Evolutionary conservation across 35 echinoderm and acorn worm genomes (phyloP).

Genomic region (Heliocidaris erythrogramma): DNA sequence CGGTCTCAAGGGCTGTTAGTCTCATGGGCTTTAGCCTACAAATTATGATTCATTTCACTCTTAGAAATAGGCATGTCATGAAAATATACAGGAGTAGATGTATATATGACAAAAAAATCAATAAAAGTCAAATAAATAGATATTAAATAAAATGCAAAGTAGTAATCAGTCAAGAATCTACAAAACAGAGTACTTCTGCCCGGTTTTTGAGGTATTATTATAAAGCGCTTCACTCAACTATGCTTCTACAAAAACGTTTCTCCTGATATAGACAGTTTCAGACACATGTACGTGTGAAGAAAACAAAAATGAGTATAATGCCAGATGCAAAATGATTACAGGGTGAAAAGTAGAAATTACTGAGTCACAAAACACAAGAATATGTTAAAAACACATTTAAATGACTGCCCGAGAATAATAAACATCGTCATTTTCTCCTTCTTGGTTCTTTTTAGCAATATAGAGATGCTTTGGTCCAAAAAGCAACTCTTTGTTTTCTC

Average conservation of each 20-base stretch:
- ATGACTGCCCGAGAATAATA: not conserved
- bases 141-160: not conserved
- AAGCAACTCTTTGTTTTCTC: not conserved
- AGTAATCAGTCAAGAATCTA: not conserved
- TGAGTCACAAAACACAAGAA: not conserved
- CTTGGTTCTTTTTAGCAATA: not conserved
- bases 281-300: not conserved
- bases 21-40: too few species aligned
- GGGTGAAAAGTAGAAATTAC: not conserved
- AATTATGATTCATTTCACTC: too few species aligned
- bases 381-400: conserved; percentile 1
- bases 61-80: too few species aligned
- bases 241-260: conserved; percentile 4
- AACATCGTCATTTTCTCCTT: not conserved
- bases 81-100: too few species aligned
- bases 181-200: not conserved
- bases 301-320: not conserved
- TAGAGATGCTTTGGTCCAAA: not conserved
- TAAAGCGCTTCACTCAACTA: not conserved
- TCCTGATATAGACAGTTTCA: not conserved
- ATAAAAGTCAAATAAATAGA: not conserved
- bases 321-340: conserved; percentile 4
- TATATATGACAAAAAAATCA: too few species aligned
- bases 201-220: not conserved
- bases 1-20: too few species aligned